Evolutionary conservation across 2,888 invertebrate genomes (phyloP).

Genomic region (Athalia rosae): DNA sequence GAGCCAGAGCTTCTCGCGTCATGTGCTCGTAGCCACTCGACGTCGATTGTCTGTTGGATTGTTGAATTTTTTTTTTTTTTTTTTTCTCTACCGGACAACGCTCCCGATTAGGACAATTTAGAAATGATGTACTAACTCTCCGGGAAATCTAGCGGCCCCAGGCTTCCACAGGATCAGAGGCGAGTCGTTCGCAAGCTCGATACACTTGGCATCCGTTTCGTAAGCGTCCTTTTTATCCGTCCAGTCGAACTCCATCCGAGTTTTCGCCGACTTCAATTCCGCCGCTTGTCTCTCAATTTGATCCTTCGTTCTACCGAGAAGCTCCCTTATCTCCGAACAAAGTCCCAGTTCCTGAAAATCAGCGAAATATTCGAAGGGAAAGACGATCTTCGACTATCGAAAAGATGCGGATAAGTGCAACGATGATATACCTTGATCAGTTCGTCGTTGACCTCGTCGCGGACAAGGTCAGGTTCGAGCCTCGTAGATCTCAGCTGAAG

Average conservation of each 20-base stretch:
- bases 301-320: slow-evolving; percentile 78
- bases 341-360: slow-evolving; percentile 78
- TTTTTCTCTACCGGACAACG: too few relatives aligned
- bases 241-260: slow-evolving; percentile 92
- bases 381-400: not conserved
- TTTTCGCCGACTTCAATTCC: slow-evolving; percentile 87
- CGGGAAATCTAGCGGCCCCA: slow-evolving; percentile 87
- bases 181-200: slow-evolving; percentile 82
- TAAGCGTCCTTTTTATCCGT: slow-evolving; percentile 91
- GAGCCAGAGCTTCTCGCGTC: slow-evolving; percentile 85
- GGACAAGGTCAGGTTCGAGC: slow-evolving; percentile 83
- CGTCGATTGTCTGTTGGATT: slow-evolving; percentile 81
- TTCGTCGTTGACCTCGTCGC: slow-evolving; percentile 86
- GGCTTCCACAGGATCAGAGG: slow-evolving; percentile 85
- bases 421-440: slow-evolving; percentile 76
- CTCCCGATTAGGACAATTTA: slow-evolving; percentile 12
- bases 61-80: too few relatives aligned
- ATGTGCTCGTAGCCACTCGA: slow-evolving; percentile 91
- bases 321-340: slow-evolving; percentile 81
- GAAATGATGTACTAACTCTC: slow-evolving; percentile 75
- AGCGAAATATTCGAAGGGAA: not conserved
- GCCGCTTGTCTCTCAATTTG: slow-evolving; percentile 83
- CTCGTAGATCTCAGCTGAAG: slow-evolving; percentile 82
- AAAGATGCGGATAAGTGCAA: not conserved
- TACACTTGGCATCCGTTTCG: slow-evolving; percentile 83